A percentile compares a stretch with the other conserved stretches of the same genome.
phyloP scores from a whole-genome alignment of 2,113 vertebrate genomes.

The Scopus umbretta region DNA sequence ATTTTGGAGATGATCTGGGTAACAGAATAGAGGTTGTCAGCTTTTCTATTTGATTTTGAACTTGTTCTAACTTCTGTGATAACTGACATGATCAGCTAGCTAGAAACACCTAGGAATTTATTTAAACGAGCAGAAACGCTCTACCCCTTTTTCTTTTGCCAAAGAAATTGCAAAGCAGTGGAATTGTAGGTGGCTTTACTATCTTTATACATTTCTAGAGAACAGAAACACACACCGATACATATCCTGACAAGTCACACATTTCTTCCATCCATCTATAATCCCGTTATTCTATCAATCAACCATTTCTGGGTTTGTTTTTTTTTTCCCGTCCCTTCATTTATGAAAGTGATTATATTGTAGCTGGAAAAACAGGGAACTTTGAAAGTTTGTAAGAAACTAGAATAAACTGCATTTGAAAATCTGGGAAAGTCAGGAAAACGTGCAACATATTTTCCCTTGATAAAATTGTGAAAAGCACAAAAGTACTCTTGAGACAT shows the following conservation, averaged over 20 bases:
- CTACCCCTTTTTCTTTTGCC: not conserved
- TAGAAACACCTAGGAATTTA: not conserved
- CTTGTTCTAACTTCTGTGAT: not conserved
- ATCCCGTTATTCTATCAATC: conserved; percentile 31
- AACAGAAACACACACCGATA: not conserved
- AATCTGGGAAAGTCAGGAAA: conserved; percentile 74
- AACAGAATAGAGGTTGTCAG: not conserved
- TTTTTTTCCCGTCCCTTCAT: not conserved
- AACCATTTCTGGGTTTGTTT: not conserved
- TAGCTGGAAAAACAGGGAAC: conserved; percentile 41
- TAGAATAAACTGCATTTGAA: conserved; percentile 77
- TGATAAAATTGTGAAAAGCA: conserved; percentile 77
- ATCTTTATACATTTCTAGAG: conserved; percentile 34
- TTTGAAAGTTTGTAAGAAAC: conserved; percentile 74
- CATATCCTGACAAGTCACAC: not conserved
- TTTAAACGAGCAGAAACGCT: not conserved
- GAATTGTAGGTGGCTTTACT: conserved; percentile 27
- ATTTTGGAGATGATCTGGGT: not conserved
- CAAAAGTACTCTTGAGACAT: conserved; percentile 78
- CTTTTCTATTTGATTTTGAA: not conserved
- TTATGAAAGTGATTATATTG: conserved; percentile 57
- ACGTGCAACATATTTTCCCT: conserved; percentile 78
- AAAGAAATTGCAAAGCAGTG: not conserved
- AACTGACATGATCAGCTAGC: not conserved
- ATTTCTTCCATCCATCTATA: conserved; percentile 9